Base-by-base conservation (phyloP, 2,888 invertebrate genomes). In the Drosophila subquinaria region DNA sequence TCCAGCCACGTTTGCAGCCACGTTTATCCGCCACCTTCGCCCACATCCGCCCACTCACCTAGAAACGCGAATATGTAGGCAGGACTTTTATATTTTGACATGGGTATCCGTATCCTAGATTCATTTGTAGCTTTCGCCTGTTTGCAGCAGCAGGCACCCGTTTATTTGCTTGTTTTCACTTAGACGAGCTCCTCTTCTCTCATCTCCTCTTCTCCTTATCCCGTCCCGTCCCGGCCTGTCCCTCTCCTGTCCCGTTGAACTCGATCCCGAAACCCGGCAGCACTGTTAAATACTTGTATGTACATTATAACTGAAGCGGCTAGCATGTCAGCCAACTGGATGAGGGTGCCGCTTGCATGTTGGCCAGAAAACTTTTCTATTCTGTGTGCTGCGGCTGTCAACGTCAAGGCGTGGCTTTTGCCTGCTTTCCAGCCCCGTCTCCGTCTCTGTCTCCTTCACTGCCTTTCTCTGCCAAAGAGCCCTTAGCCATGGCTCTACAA, bases 81-180 rank as follows among this genome's bases (percentile, higher is more conserved):
- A 80, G 68, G 73, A 69, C 69, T 74, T 70, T 63, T 63, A 69
- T 73, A 79, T 82, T 86, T 88, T 83, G 83, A 83, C 89, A 83
- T 88, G 83, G 89, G 81, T 83, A 83, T 81, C 81, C 83, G 75
- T 75, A 88, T 81, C 70, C 87, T 77, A 77, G 83, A 86, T 88
- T 81, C 84, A 81, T 81, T 88, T 81, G 61, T 59, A 71, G 61
- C 73, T 70, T 65, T 65, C 40, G 57, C 67, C 64, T 62, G 73
- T 69, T 73, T 66, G 68, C 67, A 69, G 66, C 69, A 68, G 77
- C 77, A 67, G 79, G 62, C 69, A 63, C 35, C 36, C 72, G 63
- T 66, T 69, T 80, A 79, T 79, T 76, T 80, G 70, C 80, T 82
- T 82, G 80, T 79, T 73, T 69, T 82, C 65, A 68, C 68, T 76